phyloP scores from a whole-genome alignment of 2,888 invertebrate genomes.

The Ophioninae sp. region DNA sequence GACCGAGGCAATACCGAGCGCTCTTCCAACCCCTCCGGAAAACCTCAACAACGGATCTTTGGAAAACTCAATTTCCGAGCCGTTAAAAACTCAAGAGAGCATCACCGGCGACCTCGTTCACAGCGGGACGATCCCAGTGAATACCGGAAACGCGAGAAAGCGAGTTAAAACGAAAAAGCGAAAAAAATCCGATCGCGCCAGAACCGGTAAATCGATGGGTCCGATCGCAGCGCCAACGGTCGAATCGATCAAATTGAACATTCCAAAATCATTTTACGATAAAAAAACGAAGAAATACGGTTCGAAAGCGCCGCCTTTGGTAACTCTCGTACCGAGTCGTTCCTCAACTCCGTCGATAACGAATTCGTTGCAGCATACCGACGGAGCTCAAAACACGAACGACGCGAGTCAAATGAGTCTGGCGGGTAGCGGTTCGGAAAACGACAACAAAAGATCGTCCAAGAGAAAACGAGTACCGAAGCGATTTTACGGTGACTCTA shows the following conservation, averaged over 20 bases:
- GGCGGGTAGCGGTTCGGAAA: constrained; percentile 81
- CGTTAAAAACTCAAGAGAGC: constrained; percentile 22
- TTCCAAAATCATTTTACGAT: constrained; percentile 82
- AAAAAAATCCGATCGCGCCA: constrained; percentile 72
- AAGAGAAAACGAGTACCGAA: constrained; percentile 92
- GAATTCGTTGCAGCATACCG: constrained; percentile 54
- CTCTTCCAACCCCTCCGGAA: constrained; percentile 45
- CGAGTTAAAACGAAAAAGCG: constrained; percentile 60
- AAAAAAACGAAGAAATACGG: constrained; percentile 69
- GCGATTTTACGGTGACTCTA: constrained; percentile 93
- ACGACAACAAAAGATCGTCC: constrained; percentile 88
- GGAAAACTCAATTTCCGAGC: constrained; percentile 19
- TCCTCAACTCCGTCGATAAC: constrained; percentile 68
- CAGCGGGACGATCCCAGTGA: neutral
- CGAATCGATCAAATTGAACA: constrained; percentile 84
- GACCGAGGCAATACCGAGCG: constrained; percentile 60
- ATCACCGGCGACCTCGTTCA: neutral
- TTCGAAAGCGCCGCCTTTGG: constrained; percentile 62
- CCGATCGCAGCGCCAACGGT: constrained; percentile 75
- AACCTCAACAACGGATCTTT: constrained; percentile 76
- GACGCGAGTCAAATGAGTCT: constrained; percentile 63
- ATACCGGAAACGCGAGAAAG: constrained; percentile 49
- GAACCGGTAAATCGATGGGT: constrained; percentile 44
- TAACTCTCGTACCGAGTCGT: constrained; percentile 65
- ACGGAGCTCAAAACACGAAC: constrained; percentile 3